Evolutionary conservation across 2,797 vertebrate species (phyloP), one percentile per base, ranked within the genome.

Genomic region (Poeciliopsis presidionis): DNA sequence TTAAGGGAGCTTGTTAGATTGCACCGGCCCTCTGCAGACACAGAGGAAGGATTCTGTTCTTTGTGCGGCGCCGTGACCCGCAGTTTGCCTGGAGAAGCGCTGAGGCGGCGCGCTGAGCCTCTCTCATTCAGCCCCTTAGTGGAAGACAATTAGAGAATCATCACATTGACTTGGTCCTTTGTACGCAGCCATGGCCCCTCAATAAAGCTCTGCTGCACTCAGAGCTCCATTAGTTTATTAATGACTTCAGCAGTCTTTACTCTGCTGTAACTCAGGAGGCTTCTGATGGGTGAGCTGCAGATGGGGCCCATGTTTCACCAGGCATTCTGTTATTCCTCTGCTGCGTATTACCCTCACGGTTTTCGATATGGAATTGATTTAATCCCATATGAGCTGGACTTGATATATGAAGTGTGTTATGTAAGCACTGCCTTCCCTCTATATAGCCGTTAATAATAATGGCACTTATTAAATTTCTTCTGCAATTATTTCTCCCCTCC

Each of bases 71-170:
- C 71, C 13, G 11, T n/a, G 46, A 33, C 20, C 30, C 22, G 2
- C 3, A 12, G 46, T 22, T 72, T 72, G 45, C 14, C n/a, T 47
- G n/a, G 7, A 72, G 70, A 46, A 49, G 25, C n/a, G 7, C 28
- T 30, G 25, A 25, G 13, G n/a, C 14, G 13, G 36, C 22, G 2
- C 11, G 4, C 9, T 5, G 9, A 13, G 63, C 20, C 36, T 13
- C 22, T 67, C 63, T 67, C 63, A 41, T 67, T 41, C 63, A 67
- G 63, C 20, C 63, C 30, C 28, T 72, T 7, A 30, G 13, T 9
- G 70, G n/a, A 72, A 49, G 43, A 72, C 43, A 72, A 46, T 72
- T 72, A 28, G 69, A 72, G 43, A 72, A 72, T 47, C n/a, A 33
- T 33, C 41, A 33, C 43, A 33, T 28, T 46, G 43, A 49, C 14